These are phyloP conservation scores for Notodonta ziczac DNA, from an alignment of 2,888 invertebrate species.

Conservation along the genomic window DNA sequence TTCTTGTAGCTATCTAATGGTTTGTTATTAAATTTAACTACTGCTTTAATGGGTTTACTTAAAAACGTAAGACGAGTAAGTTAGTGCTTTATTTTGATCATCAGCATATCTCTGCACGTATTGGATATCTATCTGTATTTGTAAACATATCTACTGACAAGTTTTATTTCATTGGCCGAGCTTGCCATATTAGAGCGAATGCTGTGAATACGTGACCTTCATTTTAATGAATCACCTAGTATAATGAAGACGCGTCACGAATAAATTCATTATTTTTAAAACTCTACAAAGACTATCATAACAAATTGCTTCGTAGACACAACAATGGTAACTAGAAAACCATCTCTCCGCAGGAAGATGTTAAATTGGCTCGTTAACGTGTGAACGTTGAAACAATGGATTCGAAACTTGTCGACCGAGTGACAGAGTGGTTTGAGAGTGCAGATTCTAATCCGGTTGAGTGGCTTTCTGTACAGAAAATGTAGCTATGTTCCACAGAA, in stretches of 20 bases:
- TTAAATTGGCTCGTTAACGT: conserved; percentile 23
- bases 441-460: neutral
- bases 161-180: neutral
- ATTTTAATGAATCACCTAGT: neutral
- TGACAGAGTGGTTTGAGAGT: neutral
- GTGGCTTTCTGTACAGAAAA: too few species aligned
- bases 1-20: too few species aligned
- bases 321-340: conserved; percentile 26
- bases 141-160: too few species aligned
- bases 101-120: too few species aligned
- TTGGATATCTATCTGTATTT: too few species aligned
- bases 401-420: conserved; percentile 25
- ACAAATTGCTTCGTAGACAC: neutral
- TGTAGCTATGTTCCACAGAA: too few species aligned
- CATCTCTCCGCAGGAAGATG: conserved; percentile 12
- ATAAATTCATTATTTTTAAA: neutral
- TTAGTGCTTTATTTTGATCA: too few species aligned
- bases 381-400: conserved; percentile 38
- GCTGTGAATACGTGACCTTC: neutral
- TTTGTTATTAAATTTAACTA: too few species aligned
- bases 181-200: neutral
- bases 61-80: too few species aligned
- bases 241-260: neutral
- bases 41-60: too few species aligned
- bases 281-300: neutral